Evolutionary conservation across 30 jellyfish, hydroid and myxozoan genomes (phyloP).

Genomic region (Aurelia coerulea): DNA sequence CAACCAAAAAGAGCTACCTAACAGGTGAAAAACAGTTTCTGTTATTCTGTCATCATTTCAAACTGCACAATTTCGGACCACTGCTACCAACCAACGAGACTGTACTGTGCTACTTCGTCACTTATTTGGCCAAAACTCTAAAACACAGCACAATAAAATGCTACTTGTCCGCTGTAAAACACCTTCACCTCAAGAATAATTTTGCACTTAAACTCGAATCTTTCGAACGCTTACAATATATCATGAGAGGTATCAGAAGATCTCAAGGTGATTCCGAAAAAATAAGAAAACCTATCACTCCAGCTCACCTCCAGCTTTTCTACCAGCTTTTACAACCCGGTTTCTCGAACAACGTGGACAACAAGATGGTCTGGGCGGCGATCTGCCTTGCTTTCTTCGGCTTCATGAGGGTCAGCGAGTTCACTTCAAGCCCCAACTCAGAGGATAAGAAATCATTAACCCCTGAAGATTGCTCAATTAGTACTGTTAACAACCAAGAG

Average conservation of each 20-base stretch:
- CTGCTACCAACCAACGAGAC: conserved; percentile 7
- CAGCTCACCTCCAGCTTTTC: no score
- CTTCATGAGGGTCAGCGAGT: background rate
- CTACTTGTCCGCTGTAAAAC: background rate
- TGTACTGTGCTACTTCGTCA: background rate
- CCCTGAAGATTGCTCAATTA: no score
- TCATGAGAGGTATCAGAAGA: no score
- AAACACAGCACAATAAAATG: background rate
- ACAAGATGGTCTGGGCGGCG: conserved; percentile 17
- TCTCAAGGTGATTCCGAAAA: no score
- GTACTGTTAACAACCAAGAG: no score
- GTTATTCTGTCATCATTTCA: background rate
- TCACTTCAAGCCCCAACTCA: no score
- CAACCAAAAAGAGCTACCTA: background rate
- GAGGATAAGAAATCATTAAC: no score
- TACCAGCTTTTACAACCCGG: no score
- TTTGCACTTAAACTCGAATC: no score
- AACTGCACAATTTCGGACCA: no score
- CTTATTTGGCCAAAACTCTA: background rate
- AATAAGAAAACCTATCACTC: no score
- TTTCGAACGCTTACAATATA: no score
- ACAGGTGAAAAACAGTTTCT: conserved; percentile 9
- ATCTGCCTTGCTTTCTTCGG: conserved; percentile 22
- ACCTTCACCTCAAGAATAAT: background rate
- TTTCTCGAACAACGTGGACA: background rate